These are phyloP conservation scores for Ophraella communa DNA, from an alignment of 2,888 invertebrate genomes.

Conservation along the genomic window DNA sequence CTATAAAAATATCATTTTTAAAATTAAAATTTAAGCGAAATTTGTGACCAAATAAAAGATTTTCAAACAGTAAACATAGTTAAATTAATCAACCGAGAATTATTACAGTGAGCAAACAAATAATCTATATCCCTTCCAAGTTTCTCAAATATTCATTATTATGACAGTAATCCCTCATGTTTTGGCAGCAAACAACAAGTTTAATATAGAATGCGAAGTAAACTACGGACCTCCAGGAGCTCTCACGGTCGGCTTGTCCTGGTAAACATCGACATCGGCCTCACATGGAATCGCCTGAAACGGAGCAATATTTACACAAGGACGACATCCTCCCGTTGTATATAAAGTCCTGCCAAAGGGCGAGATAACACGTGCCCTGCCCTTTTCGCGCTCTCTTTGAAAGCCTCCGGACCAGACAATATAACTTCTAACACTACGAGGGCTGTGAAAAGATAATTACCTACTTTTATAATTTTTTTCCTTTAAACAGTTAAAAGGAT, in stretches of 20 bases:
- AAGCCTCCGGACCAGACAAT: constrained; percentile 21
- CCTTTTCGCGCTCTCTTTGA: constrained; percentile 28
- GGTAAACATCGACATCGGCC: constrained; percentile 34
- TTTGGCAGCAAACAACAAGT: constrained; percentile 41
- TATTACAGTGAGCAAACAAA: constrained; percentile 7
- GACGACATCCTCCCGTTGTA: constrained; percentile 42
- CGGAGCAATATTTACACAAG: constrained; percentile 47
- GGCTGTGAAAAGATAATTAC: not conserved
- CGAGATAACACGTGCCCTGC: constrained; percentile 38
- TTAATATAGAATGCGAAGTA: constrained; percentile 32
- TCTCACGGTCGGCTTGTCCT: constrained; percentile 43
- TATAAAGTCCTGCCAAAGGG: constrained; percentile 31
- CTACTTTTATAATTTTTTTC: not conserved
- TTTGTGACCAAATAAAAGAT: not conserved
- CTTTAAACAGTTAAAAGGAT: no score
- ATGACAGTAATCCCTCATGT: constrained; percentile 40
- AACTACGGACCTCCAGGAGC: constrained; percentile 12
- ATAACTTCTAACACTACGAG: constrained; percentile 13
- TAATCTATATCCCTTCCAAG: constrained; percentile 15
- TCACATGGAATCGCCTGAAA: constrained; percentile 21
- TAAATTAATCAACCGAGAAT: not conserved
- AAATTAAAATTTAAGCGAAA: no score
- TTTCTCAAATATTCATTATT: constrained; percentile 36
- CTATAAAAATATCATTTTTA: no score
- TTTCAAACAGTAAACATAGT: not conserved